phyloP scores from a whole-genome alignment of 2,888 invertebrate genomes.

The Schrankia costaestrigalis region DNA sequence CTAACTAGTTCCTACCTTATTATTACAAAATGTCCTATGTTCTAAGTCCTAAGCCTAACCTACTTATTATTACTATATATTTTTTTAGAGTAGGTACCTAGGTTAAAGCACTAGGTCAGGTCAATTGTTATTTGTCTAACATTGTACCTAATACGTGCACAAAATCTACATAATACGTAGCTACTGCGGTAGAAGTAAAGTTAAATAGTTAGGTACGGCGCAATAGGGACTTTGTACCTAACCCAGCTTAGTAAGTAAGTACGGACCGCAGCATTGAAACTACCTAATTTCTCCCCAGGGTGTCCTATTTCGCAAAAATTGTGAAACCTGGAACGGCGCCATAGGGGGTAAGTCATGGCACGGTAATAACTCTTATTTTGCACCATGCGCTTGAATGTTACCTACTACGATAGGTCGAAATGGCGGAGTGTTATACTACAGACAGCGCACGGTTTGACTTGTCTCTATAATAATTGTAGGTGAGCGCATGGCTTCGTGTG shows the following conservation, averaged over 20 bases:
- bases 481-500: constrained; percentile 36
- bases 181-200: too few species aligned
- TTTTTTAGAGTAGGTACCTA: too few species aligned
- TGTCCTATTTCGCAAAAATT: constrained; percentile 40
- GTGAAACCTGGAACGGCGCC: constrained; percentile 43
- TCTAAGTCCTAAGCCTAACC: too few species aligned
- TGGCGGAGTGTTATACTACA: constrained; percentile 21
- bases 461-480: constrained; percentile 33
- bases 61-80: too few species aligned
- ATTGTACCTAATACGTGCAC: too few species aligned
- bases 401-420: constrained; percentile 13
- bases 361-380: constrained; percentile 44
- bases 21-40: too few species aligned
- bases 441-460: constrained; percentile 16
- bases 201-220: constrained; percentile 17
- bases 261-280: constrained; percentile 21
- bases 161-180: too few species aligned
- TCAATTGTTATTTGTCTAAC: too few species aligned
- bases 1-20: too few species aligned
- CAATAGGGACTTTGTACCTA: constrained; percentile 17
- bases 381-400: constrained; percentile 30
- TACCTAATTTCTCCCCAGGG: constrained; percentile 38
- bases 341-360: constrained; percentile 34
- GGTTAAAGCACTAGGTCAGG: too few species aligned
- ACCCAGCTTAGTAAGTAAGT: constrained; percentile 19